Evolutionary conservation across 2,888 invertebrate genomes (phyloP).

Genomic region (Cylloceria caligata): DNA sequence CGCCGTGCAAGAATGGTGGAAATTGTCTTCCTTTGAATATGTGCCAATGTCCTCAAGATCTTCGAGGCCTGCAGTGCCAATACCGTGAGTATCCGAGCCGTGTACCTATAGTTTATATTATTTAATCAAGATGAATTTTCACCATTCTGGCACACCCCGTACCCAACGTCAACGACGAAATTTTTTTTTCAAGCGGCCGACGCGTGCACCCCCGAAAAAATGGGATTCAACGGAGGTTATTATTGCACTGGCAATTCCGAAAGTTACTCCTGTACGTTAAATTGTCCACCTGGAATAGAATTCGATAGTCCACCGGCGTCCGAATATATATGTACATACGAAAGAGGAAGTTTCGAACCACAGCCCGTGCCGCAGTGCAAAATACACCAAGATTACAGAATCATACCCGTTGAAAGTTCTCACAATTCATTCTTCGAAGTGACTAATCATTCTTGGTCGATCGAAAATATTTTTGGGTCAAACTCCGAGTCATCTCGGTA

Average conservation of each 20-base stretch:
- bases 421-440: constrained; percentile 70
- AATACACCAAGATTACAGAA: constrained; percentile 85
- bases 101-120: too few relatives aligned
- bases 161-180: too few relatives aligned
- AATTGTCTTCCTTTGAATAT: constrained; percentile 91
- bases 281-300: constrained; percentile 88
- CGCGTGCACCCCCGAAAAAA: constrained; percentile 87
- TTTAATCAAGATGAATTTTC: too few relatives aligned
- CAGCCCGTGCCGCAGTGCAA: constrained; percentile 90
- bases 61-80: constrained; percentile 90
- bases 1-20: constrained; percentile 92
- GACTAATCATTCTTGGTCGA: constrained; percentile 73
- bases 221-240: constrained; percentile 92
- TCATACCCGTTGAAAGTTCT: constrained; percentile 69
- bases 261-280: constrained; percentile 88
- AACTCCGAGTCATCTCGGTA: not conserved
- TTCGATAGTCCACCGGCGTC: constrained; percentile 88
- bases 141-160: too few relatives aligned
- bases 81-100: constrained; percentile 87
- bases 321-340: constrained; percentile 89
- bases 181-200: constrained; percentile 85
- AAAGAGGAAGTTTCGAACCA: constrained; percentile 89
- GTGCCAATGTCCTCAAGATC: constrained; percentile 92
- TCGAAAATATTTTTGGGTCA: constrained; percentile 61
- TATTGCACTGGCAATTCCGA: constrained; percentile 89